phyloP scores from a whole-genome alignment of 2,113 vertebrate species.

The Platysternon megacephalum region DNA sequence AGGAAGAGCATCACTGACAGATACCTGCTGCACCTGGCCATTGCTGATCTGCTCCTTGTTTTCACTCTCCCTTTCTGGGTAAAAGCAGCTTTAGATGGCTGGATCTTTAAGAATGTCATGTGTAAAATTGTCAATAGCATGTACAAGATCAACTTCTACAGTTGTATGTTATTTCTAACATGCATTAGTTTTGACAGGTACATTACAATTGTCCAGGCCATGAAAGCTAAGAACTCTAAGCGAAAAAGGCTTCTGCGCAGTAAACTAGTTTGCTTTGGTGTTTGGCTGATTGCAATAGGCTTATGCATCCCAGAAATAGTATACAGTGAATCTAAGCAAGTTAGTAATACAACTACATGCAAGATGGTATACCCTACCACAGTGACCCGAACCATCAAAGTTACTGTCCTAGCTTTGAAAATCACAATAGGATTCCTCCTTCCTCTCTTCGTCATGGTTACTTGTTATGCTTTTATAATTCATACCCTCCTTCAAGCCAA shows the following conservation, averaged over 20 bases:
- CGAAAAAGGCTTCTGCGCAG: conserved; percentile 80
- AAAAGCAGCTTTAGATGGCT: conserved; percentile 74
- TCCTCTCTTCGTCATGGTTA: conserved; percentile 84
- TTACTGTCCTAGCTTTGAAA: conserved; percentile 81
- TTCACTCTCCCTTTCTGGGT: conserved; percentile 92
- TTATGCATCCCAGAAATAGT: conserved; percentile 89
- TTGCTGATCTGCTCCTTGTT: conserved; percentile 90
- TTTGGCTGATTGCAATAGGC: conserved; percentile 81
- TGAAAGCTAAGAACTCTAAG: conserved; percentile 82
- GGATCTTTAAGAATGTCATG: conserved; percentile 79
- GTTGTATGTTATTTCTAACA: conserved; percentile 88
- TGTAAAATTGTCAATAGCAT: conserved; percentile 86
- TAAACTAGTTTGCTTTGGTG: conserved; percentile 79
- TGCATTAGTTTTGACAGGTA: conserved; percentile 93
- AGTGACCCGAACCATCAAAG: conserved; percentile 66
- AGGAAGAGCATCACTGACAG: conserved; percentile 88
- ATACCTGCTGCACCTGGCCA: conserved; percentile 88
- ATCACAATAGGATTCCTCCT: conserved; percentile 87
- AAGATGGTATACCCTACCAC: conserved; percentile 75
- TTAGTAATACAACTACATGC: conserved; percentile 43
- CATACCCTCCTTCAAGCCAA: conserved; percentile 85
- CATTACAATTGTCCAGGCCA: conserved; percentile 84
- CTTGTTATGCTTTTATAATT: conserved; percentile 89
- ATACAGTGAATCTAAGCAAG: conserved; percentile 76
- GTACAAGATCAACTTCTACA: conserved; percentile 93